Evolutionary conservation across 2,797 vertebrate genomes (phyloP).

Genomic region (Atherinosoma microstoma): DNA sequence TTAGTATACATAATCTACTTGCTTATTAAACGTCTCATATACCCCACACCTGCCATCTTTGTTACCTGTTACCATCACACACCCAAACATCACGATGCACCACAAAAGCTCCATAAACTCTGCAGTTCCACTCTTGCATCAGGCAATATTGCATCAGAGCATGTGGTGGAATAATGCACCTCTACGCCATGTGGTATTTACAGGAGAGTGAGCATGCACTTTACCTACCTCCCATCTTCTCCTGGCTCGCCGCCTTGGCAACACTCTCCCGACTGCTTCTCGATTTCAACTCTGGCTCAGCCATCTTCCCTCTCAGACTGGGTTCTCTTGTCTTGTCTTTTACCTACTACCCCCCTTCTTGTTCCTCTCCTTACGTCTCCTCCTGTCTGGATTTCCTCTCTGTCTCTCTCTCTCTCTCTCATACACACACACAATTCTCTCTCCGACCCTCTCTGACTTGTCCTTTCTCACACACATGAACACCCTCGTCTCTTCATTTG

Average conservation of each 20-base stretch:
- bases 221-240: constrained; percentile 81
- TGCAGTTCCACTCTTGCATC: constrained; percentile 30
- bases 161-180: constrained; percentile 57
- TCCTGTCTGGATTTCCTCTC: constrained; percentile 47
- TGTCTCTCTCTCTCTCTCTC: constrained; percentile 3
- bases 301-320: constrained; percentile 73
- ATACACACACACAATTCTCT: constrained; percentile 15
- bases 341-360: constrained; percentile 37
- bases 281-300: constrained; percentile 82
- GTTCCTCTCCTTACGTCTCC: constrained; percentile 49
- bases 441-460: constrained; percentile 40
- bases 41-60: constrained; percentile 1
- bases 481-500: constrained; percentile 46
- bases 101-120: constrained; percentile 1
- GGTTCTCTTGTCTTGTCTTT: constrained; percentile 48
- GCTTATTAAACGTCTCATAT: neutral
- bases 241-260: constrained; percentile 73
- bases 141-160: constrained; percentile 65
- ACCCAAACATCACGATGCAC: neutral
- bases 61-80: constrained; percentile 29
- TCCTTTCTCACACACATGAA: constrained; percentile 45
- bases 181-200: constrained; percentile 64
- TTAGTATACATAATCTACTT: neutral
- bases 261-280: constrained; percentile 80
- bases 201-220: constrained; percentile 46